These are phyloP conservation scores for Yponomeuta plumbellus DNA, from an alignment of 2,888 invertebrate genomes.

Conservation along the genomic window DNA sequence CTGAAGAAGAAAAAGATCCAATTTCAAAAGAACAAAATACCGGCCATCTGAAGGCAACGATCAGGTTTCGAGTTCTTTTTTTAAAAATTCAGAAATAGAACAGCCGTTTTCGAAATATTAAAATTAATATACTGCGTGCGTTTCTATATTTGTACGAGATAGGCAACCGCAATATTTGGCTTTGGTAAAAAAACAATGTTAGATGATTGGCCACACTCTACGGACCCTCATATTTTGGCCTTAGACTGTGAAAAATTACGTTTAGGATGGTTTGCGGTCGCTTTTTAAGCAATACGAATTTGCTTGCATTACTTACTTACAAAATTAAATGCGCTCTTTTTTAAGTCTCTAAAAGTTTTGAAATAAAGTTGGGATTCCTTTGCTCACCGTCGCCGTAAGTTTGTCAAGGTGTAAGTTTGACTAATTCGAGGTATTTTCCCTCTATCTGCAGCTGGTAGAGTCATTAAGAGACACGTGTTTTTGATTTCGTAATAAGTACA, in stretches of 20 bases:
- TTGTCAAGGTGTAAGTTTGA: constrained; percentile 31
- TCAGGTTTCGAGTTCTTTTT: constrained; percentile 24
- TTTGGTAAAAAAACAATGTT: constrained; percentile 18
- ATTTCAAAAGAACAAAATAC: constrained; percentile 46
- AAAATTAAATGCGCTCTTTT: background rate
- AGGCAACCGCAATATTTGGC: constrained; percentile 20
- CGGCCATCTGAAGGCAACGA: background rate
- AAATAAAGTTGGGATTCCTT: background rate
- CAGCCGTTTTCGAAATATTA: constrained; percentile 38
- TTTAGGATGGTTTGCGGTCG: constrained; percentile 64
- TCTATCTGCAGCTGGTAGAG: constrained; percentile 44
- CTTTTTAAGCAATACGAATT: constrained; percentile 69
- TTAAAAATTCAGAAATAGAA: constrained; percentile 48
- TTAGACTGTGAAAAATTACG: constrained; percentile 70
- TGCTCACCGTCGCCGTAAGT: background rate
- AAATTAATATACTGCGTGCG: constrained; percentile 53
- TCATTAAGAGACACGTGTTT: constrained; percentile 47
- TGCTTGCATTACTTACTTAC: constrained; percentile 48
- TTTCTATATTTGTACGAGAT: constrained; percentile 32
- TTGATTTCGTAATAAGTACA: constrained; percentile 42
- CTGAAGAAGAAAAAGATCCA: constrained; percentile 38
- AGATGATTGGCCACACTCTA: constrained; percentile 39
- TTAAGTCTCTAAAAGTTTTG: background rate
- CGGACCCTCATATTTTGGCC: constrained; percentile 59
- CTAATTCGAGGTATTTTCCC: constrained; percentile 46